Base-by-base conservation (phyloP, 2,888 invertebrate genomes). In the Lithosia quadra region DNA sequence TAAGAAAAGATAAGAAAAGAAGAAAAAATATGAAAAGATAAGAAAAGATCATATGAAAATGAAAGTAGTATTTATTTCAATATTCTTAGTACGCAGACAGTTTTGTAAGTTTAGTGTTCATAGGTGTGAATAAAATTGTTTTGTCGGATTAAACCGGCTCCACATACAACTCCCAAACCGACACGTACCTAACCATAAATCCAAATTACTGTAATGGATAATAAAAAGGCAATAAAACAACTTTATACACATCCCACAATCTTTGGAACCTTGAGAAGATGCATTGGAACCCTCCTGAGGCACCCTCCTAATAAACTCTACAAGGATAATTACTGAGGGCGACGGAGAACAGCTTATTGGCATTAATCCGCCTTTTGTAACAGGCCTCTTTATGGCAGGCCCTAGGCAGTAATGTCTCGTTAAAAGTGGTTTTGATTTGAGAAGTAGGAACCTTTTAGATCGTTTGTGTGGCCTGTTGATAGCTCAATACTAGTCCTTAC, bases 301-400 rank as follows among this genome's bases (percentile, higher is more conserved):
- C 72, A 28, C 77, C 78, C 72, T 71, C 75, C 77, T 78, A 82
- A 80, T 83, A 82, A 84, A 80, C 73, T 69, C 76, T 78, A 78
- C 86, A 86, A 86, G 86, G 86, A 83, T 85, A 86, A 86, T 86
- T 82, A 79, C 79, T n/a, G 33, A 10, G 72, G 74, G 73, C 58
- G 64, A 64, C 61, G 67, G 65, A 73, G 69, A 72, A 69, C 71
- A 68, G 63, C 62, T 53, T 53, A 76, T 74, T 69, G 74, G 63
- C 67, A 67, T 72, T 86, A 85, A 85, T 83, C 79, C 76, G 59
- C 72, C 78, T 76, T 82, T 82, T 82, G 84, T 82, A 78, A 33
- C 59, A 65, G 64, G 69, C 60, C 65, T 75, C 71, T 76, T 79
- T 79, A 81, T 73, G 21, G 67, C 62, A 61, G 58, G 59, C 73